Conservation (phyloP, 2,113 vertebrate genomes). For the Psammodynastes pulverulentus region DNA sequence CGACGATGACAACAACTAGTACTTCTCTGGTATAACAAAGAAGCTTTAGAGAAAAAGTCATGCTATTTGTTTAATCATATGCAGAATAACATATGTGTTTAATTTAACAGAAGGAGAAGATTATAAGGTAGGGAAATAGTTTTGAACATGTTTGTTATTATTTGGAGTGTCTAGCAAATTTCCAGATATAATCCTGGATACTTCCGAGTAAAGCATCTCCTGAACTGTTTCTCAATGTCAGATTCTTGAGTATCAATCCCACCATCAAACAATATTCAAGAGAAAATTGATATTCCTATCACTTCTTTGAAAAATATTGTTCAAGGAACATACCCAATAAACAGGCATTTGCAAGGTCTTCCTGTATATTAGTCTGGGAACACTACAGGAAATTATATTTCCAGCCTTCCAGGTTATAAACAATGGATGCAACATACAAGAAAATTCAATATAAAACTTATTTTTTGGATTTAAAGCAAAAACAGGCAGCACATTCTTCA, state of each 20-base stretch:
- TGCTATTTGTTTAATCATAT: slow-evolving; percentile 48
- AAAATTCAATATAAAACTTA: slow-evolving; percentile 13
- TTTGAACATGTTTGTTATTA: slow-evolving; percentile 48
- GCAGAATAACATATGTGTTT: slow-evolving; percentile 45
- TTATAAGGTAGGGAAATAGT: slow-evolving; percentile 52
- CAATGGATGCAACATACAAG: slow-evolving; percentile 46
- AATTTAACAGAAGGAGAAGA: slow-evolving; percentile 55
- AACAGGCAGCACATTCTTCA: neutral
- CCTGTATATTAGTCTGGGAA: slow-evolving; percentile 32
- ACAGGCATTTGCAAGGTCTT: slow-evolving; percentile 47
- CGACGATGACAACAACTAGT: neutral
- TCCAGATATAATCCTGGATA: slow-evolving; percentile 56
- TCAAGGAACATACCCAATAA: slow-evolving; percentile 52
- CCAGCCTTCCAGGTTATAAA: slow-evolving; percentile 47
- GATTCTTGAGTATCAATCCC: slow-evolving; percentile 52
- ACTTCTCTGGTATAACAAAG: slow-evolving; percentile 25
- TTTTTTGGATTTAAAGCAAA: slow-evolving; percentile 1
- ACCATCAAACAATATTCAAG: slow-evolving; percentile 40
- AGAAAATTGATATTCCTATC: slow-evolving; percentile 11
- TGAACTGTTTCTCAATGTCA: slow-evolving; percentile 53
- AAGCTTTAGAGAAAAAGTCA: slow-evolving; percentile 37
- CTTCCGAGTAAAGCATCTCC: slow-evolving; percentile 55
- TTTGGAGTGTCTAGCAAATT: slow-evolving; percentile 36
- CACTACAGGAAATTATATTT: slow-evolving; percentile 53
- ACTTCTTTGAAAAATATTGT: slow-evolving; percentile 4